Percentiles rank a stretch among this genome's conserved stretches.
phyloP scores from a whole-genome alignment of 2,888 invertebrate species.

The Xylota segnis region DNA sequence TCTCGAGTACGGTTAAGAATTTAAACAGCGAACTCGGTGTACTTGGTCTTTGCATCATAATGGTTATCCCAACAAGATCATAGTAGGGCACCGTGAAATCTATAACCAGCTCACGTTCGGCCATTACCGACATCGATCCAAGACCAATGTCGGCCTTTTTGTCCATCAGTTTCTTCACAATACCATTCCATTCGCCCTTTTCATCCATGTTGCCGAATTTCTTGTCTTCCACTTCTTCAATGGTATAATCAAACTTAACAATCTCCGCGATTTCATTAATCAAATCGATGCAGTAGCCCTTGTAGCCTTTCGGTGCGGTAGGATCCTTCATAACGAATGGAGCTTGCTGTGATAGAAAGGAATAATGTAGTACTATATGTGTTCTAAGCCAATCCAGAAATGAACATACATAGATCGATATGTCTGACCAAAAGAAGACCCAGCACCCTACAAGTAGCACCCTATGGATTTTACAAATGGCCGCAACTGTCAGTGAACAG shows the following conservation, averaged over 20 bases:
- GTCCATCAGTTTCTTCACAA: constrained; percentile 92
- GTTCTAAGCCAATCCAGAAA: too few species aligned
- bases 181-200: constrained; percentile 93
- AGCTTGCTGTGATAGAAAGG: constrained; percentile 87
- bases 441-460: too few species aligned
- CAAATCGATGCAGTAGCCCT: constrained; percentile 97
- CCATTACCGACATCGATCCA: constrained; percentile 98
- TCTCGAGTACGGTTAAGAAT: constrained; percentile 97
- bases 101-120: constrained; percentile 97
- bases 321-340: constrained; percentile 92
- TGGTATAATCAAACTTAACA: constrained; percentile 95
- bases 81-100: constrained; percentile 99
- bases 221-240: constrained; percentile 91
- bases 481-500: too few species aligned
- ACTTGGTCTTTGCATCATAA: constrained; percentile 96
- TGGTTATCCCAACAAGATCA: constrained; percentile 98
- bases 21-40: constrained; percentile 97
- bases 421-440: too few species aligned
- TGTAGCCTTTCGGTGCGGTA: constrained; percentile 88
- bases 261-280: constrained; percentile 93
- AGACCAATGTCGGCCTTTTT: constrained; percentile 97
- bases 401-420: too few species aligned
- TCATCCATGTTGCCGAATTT: constrained; percentile 96
- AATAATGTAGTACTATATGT: neutral
- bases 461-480: too few species aligned